A percentile compares a stretch with the other conserved stretches of the same genome.
Conservation (phyloP, 2,888 invertebrate genomes). For the Drosophila siamana region DNA sequence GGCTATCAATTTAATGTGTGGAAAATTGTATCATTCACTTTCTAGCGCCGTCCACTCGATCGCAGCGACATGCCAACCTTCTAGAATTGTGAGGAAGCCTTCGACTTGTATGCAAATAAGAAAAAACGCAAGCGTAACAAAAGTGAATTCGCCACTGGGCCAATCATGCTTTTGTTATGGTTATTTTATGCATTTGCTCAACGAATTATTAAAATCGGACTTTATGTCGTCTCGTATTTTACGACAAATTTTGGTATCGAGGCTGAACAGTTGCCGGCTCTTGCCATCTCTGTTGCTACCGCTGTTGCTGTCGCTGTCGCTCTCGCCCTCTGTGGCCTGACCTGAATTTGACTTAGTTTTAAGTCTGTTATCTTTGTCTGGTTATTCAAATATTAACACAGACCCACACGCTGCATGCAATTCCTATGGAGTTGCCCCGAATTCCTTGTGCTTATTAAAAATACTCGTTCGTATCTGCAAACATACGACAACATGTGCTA, state of each 20-base stretch:
- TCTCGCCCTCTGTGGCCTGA: slow-evolving; percentile 28
- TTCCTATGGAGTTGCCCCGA: slow-evolving; percentile 40
- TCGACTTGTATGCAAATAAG: slow-evolving; percentile 31
- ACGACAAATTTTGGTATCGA: slow-evolving; percentile 54
- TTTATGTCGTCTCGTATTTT: slow-evolving; percentile 35
- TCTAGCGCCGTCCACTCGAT: slow-evolving; percentile 2
- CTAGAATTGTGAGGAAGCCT: neutral
- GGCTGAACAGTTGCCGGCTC: slow-evolving; percentile 21
- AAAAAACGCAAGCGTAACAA: slow-evolving; percentile 17
- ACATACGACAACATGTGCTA: neutral
- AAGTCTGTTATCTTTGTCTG: slow-evolving; percentile 36
- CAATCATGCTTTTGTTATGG: slow-evolving; percentile 56
- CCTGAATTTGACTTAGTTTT: slow-evolving; percentile 43
- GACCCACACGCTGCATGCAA: slow-evolving; percentile 37
- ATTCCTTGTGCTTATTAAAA: slow-evolving; percentile 43
- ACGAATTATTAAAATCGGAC: slow-evolving; percentile 46
- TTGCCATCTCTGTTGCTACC: neutral
- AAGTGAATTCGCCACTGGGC: slow-evolving; percentile 35
- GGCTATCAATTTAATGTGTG: slow-evolving; percentile 44
- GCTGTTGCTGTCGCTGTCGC: too few relatives aligned
- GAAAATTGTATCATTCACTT: slow-evolving; percentile 48
- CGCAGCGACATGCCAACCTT: neutral
- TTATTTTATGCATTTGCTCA: slow-evolving; percentile 66
- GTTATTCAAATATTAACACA: slow-evolving; percentile 55
- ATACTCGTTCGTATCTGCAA: slow-evolving; percentile 13